Percentiles rank a stretch among this genome's conserved stretches.
These are phyloP conservation scores for Zaprionus capensis DNA, from an alignment of 1,140 invertebrate genomes.

Conservation along the genomic window DNA sequence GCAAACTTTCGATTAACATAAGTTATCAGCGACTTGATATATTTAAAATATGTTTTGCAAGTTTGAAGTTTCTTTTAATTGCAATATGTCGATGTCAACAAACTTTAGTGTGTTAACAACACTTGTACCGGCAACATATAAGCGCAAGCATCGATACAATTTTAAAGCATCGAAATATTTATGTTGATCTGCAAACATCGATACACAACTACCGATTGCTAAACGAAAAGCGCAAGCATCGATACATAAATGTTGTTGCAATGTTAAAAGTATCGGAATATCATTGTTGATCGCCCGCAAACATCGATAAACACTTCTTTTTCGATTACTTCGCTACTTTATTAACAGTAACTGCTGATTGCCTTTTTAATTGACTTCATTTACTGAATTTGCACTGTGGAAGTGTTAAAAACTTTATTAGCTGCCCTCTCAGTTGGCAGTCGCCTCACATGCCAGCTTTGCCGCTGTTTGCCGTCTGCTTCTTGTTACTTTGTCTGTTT, in stretches of 20 bases:
- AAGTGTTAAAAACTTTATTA: constrained; percentile 4
- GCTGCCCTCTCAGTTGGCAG: constrained; percentile 20
- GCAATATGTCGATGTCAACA: not conserved
- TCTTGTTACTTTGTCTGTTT: constrained; percentile 82
- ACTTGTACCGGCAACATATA: not conserved
- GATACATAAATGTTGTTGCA: not conserved
- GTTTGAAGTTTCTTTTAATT: not conserved
- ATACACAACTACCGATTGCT: not conserved
- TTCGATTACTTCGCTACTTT: not conserved
- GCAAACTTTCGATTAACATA: constrained; percentile 24
- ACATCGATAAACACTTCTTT: not conserved
- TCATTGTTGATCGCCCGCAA: not conserved
- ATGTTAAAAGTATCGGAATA: not conserved
- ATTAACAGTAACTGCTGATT: not conserved
- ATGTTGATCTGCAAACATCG: not conserved
- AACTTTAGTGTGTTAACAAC: not conserved
- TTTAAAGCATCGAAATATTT: not conserved
- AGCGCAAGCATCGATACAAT: not conserved
- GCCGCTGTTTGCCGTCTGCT: constrained; percentile 44
- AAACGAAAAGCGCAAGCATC: not conserved
- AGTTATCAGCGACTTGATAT: not conserved
- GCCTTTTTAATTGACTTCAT: not conserved
- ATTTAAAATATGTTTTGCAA: not conserved
- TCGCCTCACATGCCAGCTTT: constrained; percentile 14
- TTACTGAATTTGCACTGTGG: not conserved